A percentile compares a stretch with the other conserved stretches of the same genome.
Conservation (phyloP, 2,797 vertebrate species). For the Ataeniobius toweri region DNA sequence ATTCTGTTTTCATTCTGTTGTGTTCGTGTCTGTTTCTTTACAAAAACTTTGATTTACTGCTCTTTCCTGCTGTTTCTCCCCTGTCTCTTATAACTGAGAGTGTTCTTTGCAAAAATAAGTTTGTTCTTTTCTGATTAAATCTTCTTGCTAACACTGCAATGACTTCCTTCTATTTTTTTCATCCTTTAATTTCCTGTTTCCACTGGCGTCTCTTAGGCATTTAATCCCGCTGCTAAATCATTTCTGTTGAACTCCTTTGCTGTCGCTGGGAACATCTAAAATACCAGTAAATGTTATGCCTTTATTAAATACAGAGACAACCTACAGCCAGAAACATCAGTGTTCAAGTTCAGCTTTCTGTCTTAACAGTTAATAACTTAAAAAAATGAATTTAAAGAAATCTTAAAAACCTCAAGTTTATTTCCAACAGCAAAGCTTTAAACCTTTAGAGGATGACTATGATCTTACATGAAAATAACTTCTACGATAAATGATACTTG, state of each 20-base stretch:
- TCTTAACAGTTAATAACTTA: not conserved
- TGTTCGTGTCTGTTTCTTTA: slow-evolving; percentile 47
- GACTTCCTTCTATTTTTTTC: slow-evolving; percentile 52
- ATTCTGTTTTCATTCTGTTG: slow-evolving; percentile 43
- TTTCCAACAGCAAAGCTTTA: slow-evolving; percentile 24
- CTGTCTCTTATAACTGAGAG: slow-evolving; percentile 38
- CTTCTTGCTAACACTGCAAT: slow-evolving; percentile 59
- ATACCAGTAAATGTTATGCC: not conserved
- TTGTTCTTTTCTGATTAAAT: slow-evolving; percentile 71
- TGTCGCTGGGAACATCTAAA: slow-evolving; percentile 22
- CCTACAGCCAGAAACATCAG: slow-evolving; percentile 12
- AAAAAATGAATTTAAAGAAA: slow-evolving; percentile 35
- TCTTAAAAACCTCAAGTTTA: slow-evolving; percentile 35
- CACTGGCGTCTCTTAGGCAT: slow-evolving; percentile 26
- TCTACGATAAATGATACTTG: not conserved
- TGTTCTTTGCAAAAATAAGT: slow-evolving; percentile 44
- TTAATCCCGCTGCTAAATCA: slow-evolving; percentile 18
- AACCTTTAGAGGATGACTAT: slow-evolving; percentile 31
- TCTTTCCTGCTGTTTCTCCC: slow-evolving; percentile 31
- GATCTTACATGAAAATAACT: slow-evolving; percentile 8
- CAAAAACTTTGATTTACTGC: slow-evolving; percentile 41
- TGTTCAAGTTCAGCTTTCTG: not conserved
- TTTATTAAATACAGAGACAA: slow-evolving; percentile 11
- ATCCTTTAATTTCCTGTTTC: slow-evolving; percentile 47
- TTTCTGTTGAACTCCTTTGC: slow-evolving; percentile 32